Evolutionary conservation across 2,113 vertebrate species (phyloP).

Genomic region (Engraulis encrasicolus): DNA sequence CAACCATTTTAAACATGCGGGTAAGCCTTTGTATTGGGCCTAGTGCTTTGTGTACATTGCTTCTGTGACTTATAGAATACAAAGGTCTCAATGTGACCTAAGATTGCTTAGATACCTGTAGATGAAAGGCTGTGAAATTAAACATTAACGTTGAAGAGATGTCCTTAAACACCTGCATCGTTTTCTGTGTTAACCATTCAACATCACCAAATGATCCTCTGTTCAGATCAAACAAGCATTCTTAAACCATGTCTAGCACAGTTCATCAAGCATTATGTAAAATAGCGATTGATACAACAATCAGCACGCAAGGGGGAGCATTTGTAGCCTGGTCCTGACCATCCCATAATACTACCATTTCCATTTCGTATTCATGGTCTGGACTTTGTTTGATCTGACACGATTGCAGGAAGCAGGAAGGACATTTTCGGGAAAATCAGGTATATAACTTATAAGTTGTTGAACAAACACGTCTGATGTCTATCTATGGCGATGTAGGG

Average conservation of each 20-base stretch:
- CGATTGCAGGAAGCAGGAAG: too few relatives aligned
- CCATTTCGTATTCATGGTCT: too few relatives aligned
- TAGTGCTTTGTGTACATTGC: not conserved
- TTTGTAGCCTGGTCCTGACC: too few relatives aligned
- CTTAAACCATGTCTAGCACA: not conserved
- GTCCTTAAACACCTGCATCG: not conserved
- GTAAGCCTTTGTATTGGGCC: not conserved
- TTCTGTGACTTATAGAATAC: not conserved
- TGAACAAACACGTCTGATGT: too few relatives aligned
- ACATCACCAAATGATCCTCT: not conserved
- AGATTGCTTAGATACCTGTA: not conserved
- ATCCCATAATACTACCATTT: too few relatives aligned
- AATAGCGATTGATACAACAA: not conserved
- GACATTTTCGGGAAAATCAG: too few relatives aligned
- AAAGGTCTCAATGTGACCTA: not conserved
- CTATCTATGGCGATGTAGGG: too few relatives aligned
- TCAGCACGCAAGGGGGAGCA: not conserved
- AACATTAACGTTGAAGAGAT: not conserved
- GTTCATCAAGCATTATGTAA: not conserved
- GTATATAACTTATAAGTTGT: too few relatives aligned
- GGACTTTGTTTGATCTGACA: too few relatives aligned
- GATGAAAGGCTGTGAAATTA: too few relatives aligned
- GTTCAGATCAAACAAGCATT: not conserved
- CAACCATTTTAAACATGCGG: not conserved
- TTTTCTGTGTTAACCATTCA: not conserved